These are phyloP conservation scores for Drosophila diplacantha DNA, from an alignment of 2,888 invertebrate genomes.

Conservation along the genomic window DNA sequence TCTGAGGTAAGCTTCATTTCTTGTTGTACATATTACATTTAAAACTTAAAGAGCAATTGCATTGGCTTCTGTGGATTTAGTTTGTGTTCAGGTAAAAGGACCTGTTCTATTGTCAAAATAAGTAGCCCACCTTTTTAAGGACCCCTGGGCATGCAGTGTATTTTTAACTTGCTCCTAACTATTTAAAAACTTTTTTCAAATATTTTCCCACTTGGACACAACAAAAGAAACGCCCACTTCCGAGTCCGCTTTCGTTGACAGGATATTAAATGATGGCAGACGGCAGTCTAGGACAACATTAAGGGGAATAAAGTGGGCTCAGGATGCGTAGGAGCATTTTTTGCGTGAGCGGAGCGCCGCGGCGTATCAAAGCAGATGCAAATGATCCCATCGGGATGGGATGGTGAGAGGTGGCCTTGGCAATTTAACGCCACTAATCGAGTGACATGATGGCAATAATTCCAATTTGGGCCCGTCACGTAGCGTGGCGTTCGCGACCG, in stretches of 20 bases:
- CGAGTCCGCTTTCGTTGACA: slow-evolving; percentile 45
- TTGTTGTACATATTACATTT: background rate
- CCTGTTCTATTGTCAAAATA: background rate
- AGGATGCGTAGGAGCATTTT: slow-evolving; percentile 9
- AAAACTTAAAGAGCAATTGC: background rate
- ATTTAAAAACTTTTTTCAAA: slow-evolving; percentile 9
- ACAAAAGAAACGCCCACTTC: background rate
- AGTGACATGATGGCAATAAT: slow-evolving; percentile 68
- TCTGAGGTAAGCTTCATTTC: background rate
- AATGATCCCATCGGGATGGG: slow-evolving; percentile 10
- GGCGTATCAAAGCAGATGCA: slow-evolving; percentile 27
- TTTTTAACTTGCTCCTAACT: background rate
- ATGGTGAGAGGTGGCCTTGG: slow-evolving; percentile 44
- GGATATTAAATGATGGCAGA: slow-evolving; percentile 70
- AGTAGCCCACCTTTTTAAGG: background rate
- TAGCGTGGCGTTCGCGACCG: slow-evolving; percentile 32
- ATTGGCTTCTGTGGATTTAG: background rate
- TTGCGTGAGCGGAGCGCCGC: slow-evolving; percentile 5
- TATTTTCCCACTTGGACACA: background rate
- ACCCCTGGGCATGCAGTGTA: background rate
- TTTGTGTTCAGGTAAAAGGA: background rate
- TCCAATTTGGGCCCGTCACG: slow-evolving; percentile 66
- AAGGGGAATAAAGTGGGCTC: slow-evolving; percentile 3
- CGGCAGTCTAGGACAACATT: slow-evolving; percentile 17
- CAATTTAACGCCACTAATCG: slow-evolving; percentile 70